These are phyloP conservation scores for Erithacus rubecula DNA, from an alignment of 2,797 vertebrate genomes.

Conservation along the genomic window DNA sequence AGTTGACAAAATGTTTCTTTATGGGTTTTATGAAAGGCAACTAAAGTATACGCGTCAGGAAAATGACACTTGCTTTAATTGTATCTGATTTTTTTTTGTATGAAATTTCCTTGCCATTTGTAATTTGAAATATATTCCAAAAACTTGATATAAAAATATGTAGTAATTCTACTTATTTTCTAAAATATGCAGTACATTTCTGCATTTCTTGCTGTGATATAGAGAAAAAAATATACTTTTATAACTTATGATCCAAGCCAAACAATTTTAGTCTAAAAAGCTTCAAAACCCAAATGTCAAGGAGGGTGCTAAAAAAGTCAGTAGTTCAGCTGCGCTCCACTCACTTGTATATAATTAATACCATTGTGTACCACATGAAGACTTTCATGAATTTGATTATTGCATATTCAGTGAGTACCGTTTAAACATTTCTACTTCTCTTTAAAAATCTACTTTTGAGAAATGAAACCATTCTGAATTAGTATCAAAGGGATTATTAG, in stretches of 20 bases:
- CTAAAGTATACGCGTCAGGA: background rate
- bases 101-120: constrained; percentile 35
- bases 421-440: constrained; percentile 3
- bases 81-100: constrained; percentile 48
- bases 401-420: background rate
- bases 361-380: background rate
- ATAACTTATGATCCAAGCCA: constrained; percentile 16
- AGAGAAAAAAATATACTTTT: background rate
- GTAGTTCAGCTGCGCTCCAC: constrained; percentile 12
- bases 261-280: constrained; percentile 27
- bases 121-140: constrained; percentile 58
- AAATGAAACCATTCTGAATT: background rate
- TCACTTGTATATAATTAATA: constrained; percentile 41
- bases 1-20: constrained; percentile 71
- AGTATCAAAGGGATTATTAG: background rate
- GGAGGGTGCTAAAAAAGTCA: background rate
- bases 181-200: constrained; percentile 41
- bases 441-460: constrained; percentile 10
- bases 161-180: constrained; percentile 38
- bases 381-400: constrained; percentile 4
- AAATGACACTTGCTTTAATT: constrained; percentile 47
- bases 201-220: constrained; percentile 39
- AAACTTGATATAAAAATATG: constrained; percentile 28
- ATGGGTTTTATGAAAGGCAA: constrained; percentile 27
- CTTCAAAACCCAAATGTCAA: constrained; percentile 21